Percentiles rank a stretch among this genome's conserved stretches.
Conservation (phyloP, 2,113 vertebrate species). For the Reinhardtius hippoglossoides region DNA sequence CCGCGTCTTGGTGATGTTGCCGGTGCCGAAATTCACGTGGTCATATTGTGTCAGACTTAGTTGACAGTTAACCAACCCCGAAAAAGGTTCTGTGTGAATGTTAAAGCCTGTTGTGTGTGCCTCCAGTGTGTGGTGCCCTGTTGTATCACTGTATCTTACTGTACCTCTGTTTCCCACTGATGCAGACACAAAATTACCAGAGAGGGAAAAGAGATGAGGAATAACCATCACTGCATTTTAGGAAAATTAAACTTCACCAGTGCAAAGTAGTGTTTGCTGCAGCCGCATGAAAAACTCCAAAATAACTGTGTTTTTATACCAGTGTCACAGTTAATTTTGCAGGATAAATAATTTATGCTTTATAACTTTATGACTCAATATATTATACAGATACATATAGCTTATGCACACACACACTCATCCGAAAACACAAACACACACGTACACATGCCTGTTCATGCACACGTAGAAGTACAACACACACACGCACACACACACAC, state of each 20-base stretch:
- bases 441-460: constrained; percentile 7
- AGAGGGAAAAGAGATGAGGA: neutral
- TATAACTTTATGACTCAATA: neutral
- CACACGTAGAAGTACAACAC: constrained; percentile 26
- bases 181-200: neutral
- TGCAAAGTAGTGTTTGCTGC: neutral
- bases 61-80: neutral
- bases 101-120: neutral
- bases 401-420: constrained; percentile 14
- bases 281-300: neutral
- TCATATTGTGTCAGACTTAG: constrained; percentile 4
- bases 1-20: neutral
- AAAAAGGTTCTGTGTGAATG: neutral
- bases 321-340: neutral
- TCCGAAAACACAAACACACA: neutral
- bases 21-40: neutral
- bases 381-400: neutral
- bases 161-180: neutral
- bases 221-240: neutral
- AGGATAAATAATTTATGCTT: neutral
- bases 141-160: neutral
- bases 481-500: constrained; percentile 1
- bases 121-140: neutral
- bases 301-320: neutral
- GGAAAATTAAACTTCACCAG: neutral